phyloP scores from a whole-genome alignment of 2,113 vertebrate species.

The Oplegnathus fasciatus region DNA sequence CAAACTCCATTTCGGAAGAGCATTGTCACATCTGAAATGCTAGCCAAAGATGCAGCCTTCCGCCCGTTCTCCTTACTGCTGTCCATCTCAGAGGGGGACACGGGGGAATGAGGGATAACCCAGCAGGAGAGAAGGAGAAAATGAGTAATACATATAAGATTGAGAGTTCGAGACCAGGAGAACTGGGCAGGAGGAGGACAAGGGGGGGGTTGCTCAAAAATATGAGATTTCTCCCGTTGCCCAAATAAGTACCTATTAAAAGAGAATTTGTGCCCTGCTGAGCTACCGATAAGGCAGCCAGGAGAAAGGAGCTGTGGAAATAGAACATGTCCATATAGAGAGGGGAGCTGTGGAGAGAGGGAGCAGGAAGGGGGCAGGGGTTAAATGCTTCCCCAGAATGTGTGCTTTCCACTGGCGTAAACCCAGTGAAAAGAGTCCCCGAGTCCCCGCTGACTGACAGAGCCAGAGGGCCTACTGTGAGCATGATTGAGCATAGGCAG shows the following conservation, averaged over 20 bases:
- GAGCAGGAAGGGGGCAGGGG: constrained; percentile 68
- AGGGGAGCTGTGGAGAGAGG: constrained; percentile 59
- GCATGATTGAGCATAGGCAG: constrained; percentile 29
- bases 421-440: constrained; percentile 53
- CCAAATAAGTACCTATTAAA: constrained; percentile 84
- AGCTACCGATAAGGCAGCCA: constrained; percentile 71
- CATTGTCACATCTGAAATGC: background rate
- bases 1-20: background rate
- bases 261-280: constrained; percentile 70
- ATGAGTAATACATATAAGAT: constrained; percentile 31
- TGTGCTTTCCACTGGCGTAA: constrained; percentile 63
- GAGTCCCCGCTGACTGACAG: constrained; percentile 56
- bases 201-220: constrained; percentile 45
- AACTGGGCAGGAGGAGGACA: constrained; percentile 19
- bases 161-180: constrained; percentile 22
- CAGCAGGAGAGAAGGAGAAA: background rate
- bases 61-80: background rate
- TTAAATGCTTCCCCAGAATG: constrained; percentile 79
- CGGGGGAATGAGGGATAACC: constrained; percentile 14
- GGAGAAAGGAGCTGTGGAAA: constrained; percentile 72
- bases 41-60: background rate
- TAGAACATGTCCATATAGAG: constrained; percentile 86
- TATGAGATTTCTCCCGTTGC: constrained; percentile 74
- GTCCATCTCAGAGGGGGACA: background rate
- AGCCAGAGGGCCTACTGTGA: constrained; percentile 36